Conservation (phyloP, 2,113 vertebrate species). For the Clarias macrocephalus region DNA sequence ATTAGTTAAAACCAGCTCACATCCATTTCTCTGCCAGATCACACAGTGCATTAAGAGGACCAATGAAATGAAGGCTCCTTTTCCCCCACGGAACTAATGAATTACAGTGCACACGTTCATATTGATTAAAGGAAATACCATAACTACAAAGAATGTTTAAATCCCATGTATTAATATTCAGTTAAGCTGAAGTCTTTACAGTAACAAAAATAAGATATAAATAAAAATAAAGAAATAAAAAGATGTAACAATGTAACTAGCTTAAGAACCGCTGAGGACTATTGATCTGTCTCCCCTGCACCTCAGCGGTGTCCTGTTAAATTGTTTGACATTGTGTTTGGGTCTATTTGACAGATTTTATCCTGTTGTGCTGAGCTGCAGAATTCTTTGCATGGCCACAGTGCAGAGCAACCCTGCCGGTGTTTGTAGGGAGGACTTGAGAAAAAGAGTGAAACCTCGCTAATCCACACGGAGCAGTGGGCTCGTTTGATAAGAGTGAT, state of each 20-base stretch:
- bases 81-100: neutral
- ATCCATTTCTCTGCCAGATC: neutral
- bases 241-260: neutral
- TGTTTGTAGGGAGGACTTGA: constrained; percentile 39
- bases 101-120: neutral
- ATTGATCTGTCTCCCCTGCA: constrained; percentile 6
- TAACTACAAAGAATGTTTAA: neutral
- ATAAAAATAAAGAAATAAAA: neutral
- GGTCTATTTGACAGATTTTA: constrained; percentile 30
- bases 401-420: constrained; percentile 11
- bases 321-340: constrained; percentile 6
- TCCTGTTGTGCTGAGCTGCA: constrained; percentile 42
- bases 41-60: neutral
- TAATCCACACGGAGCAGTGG: constrained; percentile 45
- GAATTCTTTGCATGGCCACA: constrained; percentile 19
- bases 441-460: constrained; percentile 27
- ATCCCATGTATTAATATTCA: neutral
- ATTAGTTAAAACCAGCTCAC: constrained; percentile 46
- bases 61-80: neutral
- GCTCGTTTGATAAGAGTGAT: constrained; percentile 59
- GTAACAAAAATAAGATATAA: neutral
- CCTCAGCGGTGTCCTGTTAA: constrained; percentile 6
- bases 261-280: neutral
- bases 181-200: neutral
- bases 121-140: constrained; percentile 7